Evolutionary conservation across 2,113 vertebrate species (phyloP).

Genomic region (Dipodomys spectabilis): DNA sequence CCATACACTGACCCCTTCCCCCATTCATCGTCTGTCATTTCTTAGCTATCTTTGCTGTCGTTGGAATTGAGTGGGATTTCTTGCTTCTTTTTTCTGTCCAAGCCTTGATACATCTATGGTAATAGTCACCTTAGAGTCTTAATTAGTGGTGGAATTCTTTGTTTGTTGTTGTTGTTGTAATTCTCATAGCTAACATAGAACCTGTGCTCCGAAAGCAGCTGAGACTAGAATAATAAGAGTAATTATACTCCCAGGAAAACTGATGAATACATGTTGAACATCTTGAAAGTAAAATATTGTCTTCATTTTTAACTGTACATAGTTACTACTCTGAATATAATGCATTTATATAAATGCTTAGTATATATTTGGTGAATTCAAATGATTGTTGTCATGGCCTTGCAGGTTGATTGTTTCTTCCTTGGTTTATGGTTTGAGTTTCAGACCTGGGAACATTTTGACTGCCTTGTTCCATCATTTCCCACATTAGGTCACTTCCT

Average conservation of each 20-base stretch:
- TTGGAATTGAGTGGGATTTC: not conserved
- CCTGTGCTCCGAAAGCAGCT: not conserved
- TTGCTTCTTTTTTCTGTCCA: not conserved
- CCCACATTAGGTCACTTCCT: too few species aligned
- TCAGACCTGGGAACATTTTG: too few species aligned
- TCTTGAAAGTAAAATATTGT: conserved; percentile 17
- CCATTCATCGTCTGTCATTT: not conserved
- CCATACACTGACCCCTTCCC: not conserved
- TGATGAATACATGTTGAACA: not conserved
- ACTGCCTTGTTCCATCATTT: too few species aligned
- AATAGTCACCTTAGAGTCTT: not conserved
- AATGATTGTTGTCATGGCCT: too few species aligned
- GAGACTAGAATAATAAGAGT: conserved; percentile 6
- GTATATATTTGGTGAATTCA: not conserved
- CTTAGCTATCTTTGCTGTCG: not conserved
- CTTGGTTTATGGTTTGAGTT: too few species aligned
- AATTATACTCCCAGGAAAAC: conserved; percentile 21
- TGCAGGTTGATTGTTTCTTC: too few species aligned
- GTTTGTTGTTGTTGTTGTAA: not conserved
- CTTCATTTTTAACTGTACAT: conserved; percentile 14
- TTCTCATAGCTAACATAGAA: conserved; percentile 32
- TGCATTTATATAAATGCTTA: not conserved
- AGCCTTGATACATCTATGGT: not conserved
- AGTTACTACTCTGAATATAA: not conserved
- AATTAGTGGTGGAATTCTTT: not conserved